Conservation (phyloP, 2,797 vertebrate species). For the Lacerta viridis region DNA sequence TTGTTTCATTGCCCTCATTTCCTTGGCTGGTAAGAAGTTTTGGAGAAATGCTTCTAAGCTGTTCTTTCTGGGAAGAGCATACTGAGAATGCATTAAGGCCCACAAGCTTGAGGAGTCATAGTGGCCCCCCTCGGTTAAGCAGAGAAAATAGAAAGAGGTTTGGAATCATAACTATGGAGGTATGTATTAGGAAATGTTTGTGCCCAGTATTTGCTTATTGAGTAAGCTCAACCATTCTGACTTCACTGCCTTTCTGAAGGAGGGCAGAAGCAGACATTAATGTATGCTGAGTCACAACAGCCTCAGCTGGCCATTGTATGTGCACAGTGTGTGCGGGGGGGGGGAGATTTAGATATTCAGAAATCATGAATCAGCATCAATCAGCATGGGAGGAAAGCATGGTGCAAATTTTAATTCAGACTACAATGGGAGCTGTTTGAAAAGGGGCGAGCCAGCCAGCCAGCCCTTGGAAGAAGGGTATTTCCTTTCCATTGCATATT, state of each 20-base stretch:
- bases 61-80: no score
- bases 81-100: neutral
- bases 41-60: neutral
- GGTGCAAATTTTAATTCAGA: neutral
- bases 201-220: neutral
- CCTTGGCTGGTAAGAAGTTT: neutral
- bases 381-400: neutral
- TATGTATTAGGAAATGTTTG: neutral
- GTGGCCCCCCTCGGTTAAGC: neutral
- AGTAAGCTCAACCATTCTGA: neutral
- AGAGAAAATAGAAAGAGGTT: no score
- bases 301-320: neutral
- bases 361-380: neutral
- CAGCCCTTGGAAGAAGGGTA: conserved; percentile 31
- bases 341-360: conserved; percentile 2
- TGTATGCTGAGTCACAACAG: neutral
- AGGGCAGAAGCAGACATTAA: fast-evolving
- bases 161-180: neutral
- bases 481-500: conserved; percentile 40
- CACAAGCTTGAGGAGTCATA: neutral
- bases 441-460: neutral
- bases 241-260: neutral
- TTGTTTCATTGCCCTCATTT: neutral
- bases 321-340: fast-evolving
- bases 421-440: conserved; percentile 31